phyloP scores from a whole-genome alignment of 2,888 invertebrate genomes.

The Apamea anceps region DNA sequence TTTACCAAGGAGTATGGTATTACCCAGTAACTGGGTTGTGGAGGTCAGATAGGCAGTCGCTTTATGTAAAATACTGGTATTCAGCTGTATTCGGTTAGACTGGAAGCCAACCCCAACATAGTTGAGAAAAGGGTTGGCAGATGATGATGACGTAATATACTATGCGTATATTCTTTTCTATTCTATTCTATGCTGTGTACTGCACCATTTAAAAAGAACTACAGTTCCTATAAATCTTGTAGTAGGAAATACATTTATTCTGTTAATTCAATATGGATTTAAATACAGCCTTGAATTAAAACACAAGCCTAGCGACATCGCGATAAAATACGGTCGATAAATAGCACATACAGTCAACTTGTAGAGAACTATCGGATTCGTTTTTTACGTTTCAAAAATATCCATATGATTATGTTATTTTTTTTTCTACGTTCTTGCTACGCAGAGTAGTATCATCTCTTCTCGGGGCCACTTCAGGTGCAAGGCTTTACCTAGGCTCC shows the following conservation, averaged over 20 bases:
- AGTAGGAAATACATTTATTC: background rate
- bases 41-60: no score
- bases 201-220: background rate
- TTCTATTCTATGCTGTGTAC: no score
- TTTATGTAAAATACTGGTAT: no score
- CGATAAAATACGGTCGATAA: conserved; percentile 26
- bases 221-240: background rate
- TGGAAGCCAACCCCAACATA: no score
- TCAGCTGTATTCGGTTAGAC: no score
- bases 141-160: no score
- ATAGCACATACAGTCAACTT: conserved; percentile 4
- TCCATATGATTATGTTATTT: background rate
- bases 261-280: background rate
- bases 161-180: no score
- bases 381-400: background rate
- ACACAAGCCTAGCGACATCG: background rate
- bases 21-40: no score
- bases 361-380: background rate
- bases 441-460: background rate
- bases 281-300: conserved; percentile 17
- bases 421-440: no score
- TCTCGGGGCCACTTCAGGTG: background rate
- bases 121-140: background rate
- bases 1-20: no score
- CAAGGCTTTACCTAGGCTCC: background rate